These are phyloP conservation scores for Eurystomus gularis DNA, from an alignment of 2,113 vertebrate species.

Conservation along the genomic window DNA sequence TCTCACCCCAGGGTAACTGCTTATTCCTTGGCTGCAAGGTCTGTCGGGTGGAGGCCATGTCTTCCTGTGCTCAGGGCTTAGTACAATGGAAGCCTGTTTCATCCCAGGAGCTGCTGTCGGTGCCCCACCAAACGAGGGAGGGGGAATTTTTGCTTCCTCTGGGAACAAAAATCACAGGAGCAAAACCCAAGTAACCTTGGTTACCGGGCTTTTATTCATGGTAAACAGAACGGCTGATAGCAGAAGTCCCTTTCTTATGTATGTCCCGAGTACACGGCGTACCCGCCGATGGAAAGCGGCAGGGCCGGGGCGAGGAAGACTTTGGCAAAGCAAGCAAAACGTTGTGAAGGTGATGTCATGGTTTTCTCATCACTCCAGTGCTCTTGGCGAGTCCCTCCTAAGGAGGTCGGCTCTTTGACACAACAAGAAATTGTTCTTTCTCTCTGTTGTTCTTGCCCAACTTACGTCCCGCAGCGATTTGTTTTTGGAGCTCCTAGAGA, in stretches of 20 bases:
- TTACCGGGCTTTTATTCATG: not conserved
- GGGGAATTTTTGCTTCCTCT: not conserved
- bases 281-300: not conserved
- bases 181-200: not conserved
- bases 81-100: not conserved
- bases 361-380: not conserved
- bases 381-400: not conserved
- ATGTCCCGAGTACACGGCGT: not conserved
- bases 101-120: fast-evolving
- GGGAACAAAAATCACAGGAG: not conserved
- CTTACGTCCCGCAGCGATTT: fast-evolving
- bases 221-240: not conserved
- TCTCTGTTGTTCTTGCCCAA: not conserved
- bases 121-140: not conserved
- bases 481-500: not conserved
- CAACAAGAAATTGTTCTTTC: not conserved
- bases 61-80: fast-evolving
- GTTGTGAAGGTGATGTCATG: not conserved
- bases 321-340: not conserved
- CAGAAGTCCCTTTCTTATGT: not conserved
- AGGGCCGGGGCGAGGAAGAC: not conserved
- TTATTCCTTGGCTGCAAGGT: not conserved
- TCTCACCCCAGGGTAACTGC: not conserved
- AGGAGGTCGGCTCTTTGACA: not conserved
- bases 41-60: fast-evolving